Conservation (phyloP, 2,113 vertebrate genomes). For the Paralichthys olivaceus region DNA sequence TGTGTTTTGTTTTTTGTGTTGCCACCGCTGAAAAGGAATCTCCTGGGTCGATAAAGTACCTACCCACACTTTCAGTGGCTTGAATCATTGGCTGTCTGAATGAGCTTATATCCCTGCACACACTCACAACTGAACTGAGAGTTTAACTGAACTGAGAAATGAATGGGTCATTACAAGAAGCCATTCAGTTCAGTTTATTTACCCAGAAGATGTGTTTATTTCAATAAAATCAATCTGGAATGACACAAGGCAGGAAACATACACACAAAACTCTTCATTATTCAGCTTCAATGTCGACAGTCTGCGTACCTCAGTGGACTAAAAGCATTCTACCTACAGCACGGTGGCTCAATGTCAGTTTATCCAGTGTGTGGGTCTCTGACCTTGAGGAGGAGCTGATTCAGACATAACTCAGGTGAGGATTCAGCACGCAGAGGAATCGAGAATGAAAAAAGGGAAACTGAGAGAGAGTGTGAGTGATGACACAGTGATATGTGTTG, state of each 20-base stretch:
- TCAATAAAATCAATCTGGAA: no score
- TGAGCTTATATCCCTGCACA: no score
- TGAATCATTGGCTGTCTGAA: no score
- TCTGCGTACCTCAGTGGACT: background rate
- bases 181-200: background rate
- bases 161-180: no score
- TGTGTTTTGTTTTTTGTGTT: no score
- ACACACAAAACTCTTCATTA: background rate
- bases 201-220: background rate
- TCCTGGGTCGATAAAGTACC: no score
- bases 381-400: slow-evolving; percentile 58
- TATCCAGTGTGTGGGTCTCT: slow-evolving; percentile 5
- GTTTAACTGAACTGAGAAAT: background rate
- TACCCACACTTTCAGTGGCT: no score
- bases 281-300: background rate
- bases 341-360: background rate
- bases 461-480: background rate
- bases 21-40: no score
- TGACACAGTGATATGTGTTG: background rate
- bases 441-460: background rate
- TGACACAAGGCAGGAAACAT: background rate
- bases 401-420: slow-evolving; percentile 31
- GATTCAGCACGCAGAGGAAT: slow-evolving; percentile 8
- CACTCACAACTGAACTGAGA: background rate
- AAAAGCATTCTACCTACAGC: background rate